These are phyloP conservation scores for Corythoichthys intestinalis DNA, from an alignment of 2,113 vertebrate species.

Conservation along the genomic window DNA sequence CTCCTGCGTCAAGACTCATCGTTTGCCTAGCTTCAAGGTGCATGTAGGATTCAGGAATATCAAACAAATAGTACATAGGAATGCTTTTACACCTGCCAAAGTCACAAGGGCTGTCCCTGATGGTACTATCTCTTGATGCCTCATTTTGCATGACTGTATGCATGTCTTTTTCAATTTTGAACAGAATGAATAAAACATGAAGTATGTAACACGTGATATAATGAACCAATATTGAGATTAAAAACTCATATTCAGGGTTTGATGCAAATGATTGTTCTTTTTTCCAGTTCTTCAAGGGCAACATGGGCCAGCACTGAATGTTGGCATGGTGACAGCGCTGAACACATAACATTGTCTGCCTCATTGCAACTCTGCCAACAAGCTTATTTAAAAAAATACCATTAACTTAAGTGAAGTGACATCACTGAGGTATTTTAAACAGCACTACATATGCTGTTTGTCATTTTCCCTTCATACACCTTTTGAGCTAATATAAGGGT, in stretches of 20 bases:
- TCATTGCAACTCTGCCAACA: slow-evolving; percentile 1
- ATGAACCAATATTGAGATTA: background rate
- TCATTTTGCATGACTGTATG: too few species aligned
- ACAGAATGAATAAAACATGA: background rate
- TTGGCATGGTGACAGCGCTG: slow-evolving; percentile 43
- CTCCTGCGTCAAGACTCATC: too few species aligned
- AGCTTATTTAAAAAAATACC: slow-evolving; percentile 27
- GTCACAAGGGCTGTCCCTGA: too few species aligned
- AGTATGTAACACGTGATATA: background rate
- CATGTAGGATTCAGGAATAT: too few species aligned
- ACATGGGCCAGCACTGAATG: background rate
- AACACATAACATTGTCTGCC: background rate
- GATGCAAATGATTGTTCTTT: slow-evolving; percentile 24
- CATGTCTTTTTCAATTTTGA: background rate
- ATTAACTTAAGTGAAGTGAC: slow-evolving; percentile 38
- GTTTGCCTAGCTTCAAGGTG: too few species aligned
- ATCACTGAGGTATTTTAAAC: slow-evolving; percentile 20
- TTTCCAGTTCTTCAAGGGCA: slow-evolving; percentile 19
- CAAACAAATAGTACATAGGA: too few species aligned
- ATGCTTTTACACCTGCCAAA: too few species aligned
- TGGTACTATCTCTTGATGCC: too few species aligned
- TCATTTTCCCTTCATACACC: too few species aligned
- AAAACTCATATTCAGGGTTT: slow-evolving; percentile 11
- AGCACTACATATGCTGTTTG: background rate
- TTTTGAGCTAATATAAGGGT: too few species aligned